Base-by-base conservation (phyloP, 2,888 invertebrate species). In the Drosophila peninsularis region DNA sequence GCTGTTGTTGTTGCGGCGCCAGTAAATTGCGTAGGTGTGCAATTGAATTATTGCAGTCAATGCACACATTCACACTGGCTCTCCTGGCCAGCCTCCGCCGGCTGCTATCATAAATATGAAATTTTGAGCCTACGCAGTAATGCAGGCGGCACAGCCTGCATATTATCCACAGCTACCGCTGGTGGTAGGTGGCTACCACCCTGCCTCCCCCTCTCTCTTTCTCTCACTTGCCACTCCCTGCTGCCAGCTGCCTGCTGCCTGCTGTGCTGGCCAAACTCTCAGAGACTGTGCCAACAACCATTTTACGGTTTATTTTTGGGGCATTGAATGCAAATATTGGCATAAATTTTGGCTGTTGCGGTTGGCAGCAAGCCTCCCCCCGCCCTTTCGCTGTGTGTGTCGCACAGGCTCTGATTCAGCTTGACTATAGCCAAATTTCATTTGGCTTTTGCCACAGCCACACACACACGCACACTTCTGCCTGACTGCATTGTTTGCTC, bases 291-390 rank as follows among this genome's bases (percentile, higher is more conserved):
- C 67, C 79, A 75, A 70, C 71, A 78, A 77, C 66, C 82, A 78
- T 83, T 85, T 86, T 82, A 83, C 74, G 83, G 83, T 83, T 88
- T 88, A 83, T 86, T 86, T 87, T 88, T 80, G 82, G 82, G 86
- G 78, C 88, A 87, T 87, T 82, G 83, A 83, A 86, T 88, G 86
- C 86, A 87, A 87, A 87, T 86, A 87, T 88, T 87, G 86, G 86
- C 86, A 86, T 86, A 86, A 83, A 88, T 87, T 82, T 81, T 73
- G 78, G 72, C 77, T 62, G 68, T 80, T 86, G 86, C 71, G 86
- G 85, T 88, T 76, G 75, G 67, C 64, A 63, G 67, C 39, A 54
- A 52, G 61, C 49, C 50, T 34, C 34, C 24, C 14, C 17, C 13
- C 6, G 6, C 27, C 27, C 27, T 24, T 24, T 24, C 21, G 39